Evolutionary conservation across 2,113 vertebrate genomes (phyloP).

Genomic region (Orcinus orca): DNA sequence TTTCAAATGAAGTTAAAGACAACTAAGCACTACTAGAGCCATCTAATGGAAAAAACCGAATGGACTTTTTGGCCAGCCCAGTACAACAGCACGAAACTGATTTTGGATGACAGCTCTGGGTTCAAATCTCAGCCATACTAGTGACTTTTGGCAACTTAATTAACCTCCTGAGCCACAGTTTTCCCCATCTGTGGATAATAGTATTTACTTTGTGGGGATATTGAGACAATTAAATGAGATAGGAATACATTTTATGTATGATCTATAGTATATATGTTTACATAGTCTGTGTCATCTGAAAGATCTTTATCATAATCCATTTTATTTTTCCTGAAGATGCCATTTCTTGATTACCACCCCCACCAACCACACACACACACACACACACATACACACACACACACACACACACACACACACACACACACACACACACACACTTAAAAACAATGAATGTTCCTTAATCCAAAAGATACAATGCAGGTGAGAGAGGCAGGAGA

Average conservation of each 20-base stretch:
- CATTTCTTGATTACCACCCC: neutral
- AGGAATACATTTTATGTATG: neutral
- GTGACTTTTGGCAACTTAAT: neutral
- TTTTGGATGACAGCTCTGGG: neutral
- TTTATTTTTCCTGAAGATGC: constrained; percentile 15
- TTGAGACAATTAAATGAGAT: neutral
- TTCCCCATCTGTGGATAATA: neutral
- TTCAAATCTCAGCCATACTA: neutral
- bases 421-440: neutral
- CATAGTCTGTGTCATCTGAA: neutral
- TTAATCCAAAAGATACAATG: neutral
- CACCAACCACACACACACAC: neutral
- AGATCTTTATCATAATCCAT: neutral
- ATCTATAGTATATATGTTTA: neutral
- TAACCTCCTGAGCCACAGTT: neutral
- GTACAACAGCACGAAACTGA: neutral
- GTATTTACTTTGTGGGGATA: neutral
- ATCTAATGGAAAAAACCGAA: too few species aligned
- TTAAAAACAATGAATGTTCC: neutral
- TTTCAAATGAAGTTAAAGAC: too few species aligned
- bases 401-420: neutral
- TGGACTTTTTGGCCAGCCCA: too few species aligned
- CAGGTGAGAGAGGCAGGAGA: neutral
- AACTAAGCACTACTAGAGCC: too few species aligned
- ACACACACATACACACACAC: neutral